These are phyloP conservation scores for Spinus pinus DNA, from an alignment of 2,797 vertebrate species.

Conservation along the genomic window DNA sequence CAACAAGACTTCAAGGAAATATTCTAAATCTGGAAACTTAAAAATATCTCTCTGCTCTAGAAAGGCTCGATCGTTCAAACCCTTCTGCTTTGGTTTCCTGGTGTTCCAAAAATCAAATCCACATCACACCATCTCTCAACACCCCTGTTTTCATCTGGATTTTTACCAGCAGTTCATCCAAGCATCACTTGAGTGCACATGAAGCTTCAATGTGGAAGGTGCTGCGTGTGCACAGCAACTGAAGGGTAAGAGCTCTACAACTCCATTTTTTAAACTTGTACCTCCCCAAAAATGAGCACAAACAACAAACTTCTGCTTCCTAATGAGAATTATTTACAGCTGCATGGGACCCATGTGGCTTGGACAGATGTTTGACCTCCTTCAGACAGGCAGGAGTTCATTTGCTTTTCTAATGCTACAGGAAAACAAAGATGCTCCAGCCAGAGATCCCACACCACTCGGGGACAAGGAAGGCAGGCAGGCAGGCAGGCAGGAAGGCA, in stretches of 20 bases:
- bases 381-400: not conserved
- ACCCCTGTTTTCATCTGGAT: not conserved
- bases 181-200: not conserved
- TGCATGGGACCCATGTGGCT: not conserved
- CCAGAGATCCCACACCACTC: not conserved
- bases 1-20: not conserved
- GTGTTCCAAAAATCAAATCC: not conserved
- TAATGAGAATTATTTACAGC: not conserved
- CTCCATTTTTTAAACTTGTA: not conserved
- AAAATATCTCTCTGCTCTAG: not conserved
- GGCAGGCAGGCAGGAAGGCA: too few species aligned
- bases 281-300: not conserved
- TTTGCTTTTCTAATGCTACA: not conserved
- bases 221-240: not conserved
- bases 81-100: not conserved
- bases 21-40: not conserved
- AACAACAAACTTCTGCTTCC: not conserved
- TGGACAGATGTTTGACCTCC: not conserved
- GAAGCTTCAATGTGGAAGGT: not conserved
- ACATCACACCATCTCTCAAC: not conserved
- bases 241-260: not conserved
- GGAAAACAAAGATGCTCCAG: not conserved
- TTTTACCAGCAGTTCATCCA: not conserved
- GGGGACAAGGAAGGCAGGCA: not conserved
- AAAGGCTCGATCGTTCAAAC: not conserved